Evolutionary conservation across 2,797 vertebrate species (phyloP).

Genomic region (Danio tinwini): DNA sequence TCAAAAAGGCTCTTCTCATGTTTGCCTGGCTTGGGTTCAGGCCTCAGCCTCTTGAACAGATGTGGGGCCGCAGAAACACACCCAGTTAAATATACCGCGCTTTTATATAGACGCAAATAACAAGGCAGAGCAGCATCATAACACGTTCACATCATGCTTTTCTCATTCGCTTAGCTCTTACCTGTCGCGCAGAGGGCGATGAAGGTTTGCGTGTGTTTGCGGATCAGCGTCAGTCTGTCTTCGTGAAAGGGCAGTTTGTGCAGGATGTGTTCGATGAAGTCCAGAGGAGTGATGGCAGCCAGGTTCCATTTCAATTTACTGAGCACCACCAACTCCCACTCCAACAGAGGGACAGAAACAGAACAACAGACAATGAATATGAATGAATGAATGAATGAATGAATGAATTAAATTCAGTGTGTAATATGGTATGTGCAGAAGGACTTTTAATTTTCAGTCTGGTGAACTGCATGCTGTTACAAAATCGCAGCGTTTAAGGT

Average conservation of each 20-base stretch:
- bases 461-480: too few species aligned
- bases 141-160: not conserved
- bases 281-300: constrained; percentile 91
- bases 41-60: constrained; percentile 75
- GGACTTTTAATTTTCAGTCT: too few species aligned
- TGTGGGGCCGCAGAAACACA: constrained; percentile 74
- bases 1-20: constrained; percentile 69
- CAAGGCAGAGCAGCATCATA: constrained; percentile 38
- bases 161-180: constrained; percentile 65
- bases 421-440: too few species aligned
- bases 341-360: constrained; percentile 72
- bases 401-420: too few species aligned
- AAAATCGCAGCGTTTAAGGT: too few species aligned
- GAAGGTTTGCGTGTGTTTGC: constrained; percentile 94
- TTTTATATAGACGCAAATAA: constrained; percentile 63
- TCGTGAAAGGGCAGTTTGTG: constrained; percentile 88
- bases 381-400: too few species aligned
- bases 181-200: constrained; percentile 96
- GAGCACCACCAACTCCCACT: constrained; percentile 95
- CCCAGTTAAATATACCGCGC: constrained; percentile 67
- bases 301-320: constrained; percentile 99
- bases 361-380: constrained; percentile 8
- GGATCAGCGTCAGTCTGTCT: constrained; percentile 89
- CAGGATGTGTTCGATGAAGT: constrained; percentile 96
- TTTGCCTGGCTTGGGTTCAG: constrained; percentile 72